Base-by-base conservation (phyloP, 2,888 invertebrate genomes). In the Portevinia maculata region DNA sequence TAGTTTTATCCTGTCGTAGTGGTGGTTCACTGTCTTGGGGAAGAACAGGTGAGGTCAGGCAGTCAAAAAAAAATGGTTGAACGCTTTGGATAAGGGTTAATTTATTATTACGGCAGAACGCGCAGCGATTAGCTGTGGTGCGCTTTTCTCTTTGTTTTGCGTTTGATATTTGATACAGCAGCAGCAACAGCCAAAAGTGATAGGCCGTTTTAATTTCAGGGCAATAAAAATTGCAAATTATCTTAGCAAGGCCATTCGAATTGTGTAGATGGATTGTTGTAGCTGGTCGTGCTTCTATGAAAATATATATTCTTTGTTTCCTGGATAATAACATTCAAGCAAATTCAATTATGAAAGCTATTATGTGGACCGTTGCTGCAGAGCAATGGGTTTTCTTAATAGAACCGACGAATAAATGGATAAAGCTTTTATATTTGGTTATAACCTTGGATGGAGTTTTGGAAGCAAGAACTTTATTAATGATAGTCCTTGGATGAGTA, bases 161-260 rank as follows among this genome's bases (percentile, higher is more conserved):
- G 34, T 15, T 37, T 46, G 57, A 34, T 46, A 53, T 65, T 28
- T 59, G 52, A 11, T 15, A 37, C 37, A 9, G 8, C n/a, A 28
- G 1, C 17, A 17, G 15, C 39, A 28, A 21, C 17, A 13, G 19
- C 32, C 21, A 21, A 62, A 52, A 34, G 41, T 62, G 65, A 71
- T 73, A 67, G 46, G 44, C 44, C 9, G 48, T 21, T 44, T 83
- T 60, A 78, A 83, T 83, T 78, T 78, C 37, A 21, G 13, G 71
- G 67, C 28, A 67, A 73, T 78, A 71, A 83, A 83, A 78, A 60
- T 73, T 71, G 60, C 71, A 78, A 83, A 83, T 83, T 78, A 67
- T 48, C 53, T 4, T 37, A n/a, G 70, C 59, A 71, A 64, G 53
- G 21, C n/a, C 21, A 5, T 3, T 46, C 55, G 60, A 67, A 24